Base-by-base conservation (phyloP, 1,140 invertebrate species). In the Thaumatotibia leucotreta region DNA sequence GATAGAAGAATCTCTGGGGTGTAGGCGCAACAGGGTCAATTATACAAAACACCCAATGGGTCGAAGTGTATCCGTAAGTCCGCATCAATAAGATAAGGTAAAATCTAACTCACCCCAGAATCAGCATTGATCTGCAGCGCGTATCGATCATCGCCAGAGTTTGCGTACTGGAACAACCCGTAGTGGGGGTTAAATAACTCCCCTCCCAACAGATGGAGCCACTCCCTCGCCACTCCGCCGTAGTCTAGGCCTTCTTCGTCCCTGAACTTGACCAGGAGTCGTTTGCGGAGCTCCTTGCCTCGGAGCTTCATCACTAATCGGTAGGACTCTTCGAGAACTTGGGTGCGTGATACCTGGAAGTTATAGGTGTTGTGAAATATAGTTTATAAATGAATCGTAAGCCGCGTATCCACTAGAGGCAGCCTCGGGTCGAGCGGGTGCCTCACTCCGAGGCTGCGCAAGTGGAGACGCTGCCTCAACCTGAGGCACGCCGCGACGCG, bases 161-260 rank as follows among this genome's bases (percentile, higher is more conserved):
- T 94, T 1, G 97, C 98, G 86, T 99, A 99, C 82, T 99, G 97
- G 89, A 99, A 99, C 2, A 99, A 91, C 2, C 98, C 98, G 79
- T 99, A 99, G 81, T 98, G 97, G 0, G 98, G 98, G 92, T 99
- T 99, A 62, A 99, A 94, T 95, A 99, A 98, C 87, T 99, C 98
- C 68, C 98, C 94, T 0, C 97, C 98, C 2, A 99, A 86, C 14
- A 99, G 91, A 87, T 99, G 98, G 1, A 99, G 93, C 98, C 98
- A 99, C 89, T 99, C 98, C 23, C 98, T 93, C 0, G 98, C 98
- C 20, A 99, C 96, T 0, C 98, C 98, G 8, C 98, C 98, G 89
- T 99, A 99, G 91, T 99, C 98, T 4, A 99, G 89, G 0, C 98
- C 98, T 89, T 99, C 98, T 86, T 99, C 98, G 9, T 96, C 96